Evolutionary conservation across 2,113 vertebrate genomes (phyloP), one percentile per base, ranked within the genome.

Genomic region (Rallus limicola): DNA sequence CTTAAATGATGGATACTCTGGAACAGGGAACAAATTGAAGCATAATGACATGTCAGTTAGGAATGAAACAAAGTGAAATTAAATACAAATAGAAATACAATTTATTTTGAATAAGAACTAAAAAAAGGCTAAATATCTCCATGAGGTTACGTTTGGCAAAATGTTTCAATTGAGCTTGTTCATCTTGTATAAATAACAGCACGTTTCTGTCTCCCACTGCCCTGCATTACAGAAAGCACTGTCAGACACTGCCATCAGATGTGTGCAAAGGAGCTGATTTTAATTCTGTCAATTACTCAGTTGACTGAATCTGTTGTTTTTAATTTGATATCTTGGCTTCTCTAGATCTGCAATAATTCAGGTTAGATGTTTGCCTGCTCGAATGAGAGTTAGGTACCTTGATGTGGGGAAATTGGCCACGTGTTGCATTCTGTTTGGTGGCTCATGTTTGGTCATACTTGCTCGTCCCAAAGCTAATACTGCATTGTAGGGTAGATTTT

Each of bases 201-300:
- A 4, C 5, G 6, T 50, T 70, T 16, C 58, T 52, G 13, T 36
- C 23, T 20, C 50, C 1, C 10, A 65, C 23, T 55, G 31, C 25
- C 16, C 50, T 25, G 38, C 9, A 1, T 82, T 63, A 55, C 64
- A 36, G 75, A 53, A 76, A 76, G 26, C 20, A 1, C 69, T 70
- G 52, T 52, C 78, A 68, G 46, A 56, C 36, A 10, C 38, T 71
- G 48, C 42, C 24, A 0, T 42, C 46, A 82, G 84, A 75, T 70
- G 33, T 55, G 44, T 58, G 28, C 44, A 29, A 81, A 78, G 70
- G 59, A 75, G 38, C 52, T 25, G 53, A 12, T 14, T 92, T 85
- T 56, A 82, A 82, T 96, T 95, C 82, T 82, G 60, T 59, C 40
- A 64, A 12, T 96, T 88, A 60, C 34, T 88, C 87, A 77, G 16